phyloP scores from a whole-genome alignment of 2,113 vertebrate genomes.

The Cercopithecus mona region DNA sequence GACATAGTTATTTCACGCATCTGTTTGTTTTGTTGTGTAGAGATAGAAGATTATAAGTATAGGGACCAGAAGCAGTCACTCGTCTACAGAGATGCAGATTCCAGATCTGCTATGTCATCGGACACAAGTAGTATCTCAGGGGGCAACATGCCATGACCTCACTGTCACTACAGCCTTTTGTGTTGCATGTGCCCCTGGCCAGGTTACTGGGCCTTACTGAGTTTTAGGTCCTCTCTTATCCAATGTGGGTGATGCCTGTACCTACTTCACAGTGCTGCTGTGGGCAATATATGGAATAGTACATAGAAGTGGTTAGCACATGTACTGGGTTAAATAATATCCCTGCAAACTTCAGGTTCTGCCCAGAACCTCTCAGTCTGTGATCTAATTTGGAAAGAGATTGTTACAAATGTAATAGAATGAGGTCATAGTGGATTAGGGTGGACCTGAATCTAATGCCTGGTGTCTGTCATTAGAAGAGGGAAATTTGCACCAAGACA shows the following conservation, averaged over 20 bases:
- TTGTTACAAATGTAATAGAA: background rate
- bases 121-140: background rate
- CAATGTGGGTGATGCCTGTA: background rate
- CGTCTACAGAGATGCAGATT: background rate
- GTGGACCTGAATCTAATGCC: background rate
- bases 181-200: background rate
- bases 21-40: background rate
- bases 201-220: background rate
- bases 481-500: background rate
- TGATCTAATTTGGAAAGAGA: background rate
- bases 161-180: background rate
- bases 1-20: background rate
- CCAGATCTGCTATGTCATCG: background rate
- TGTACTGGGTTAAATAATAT: too few species aligned
- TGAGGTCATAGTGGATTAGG: background rate
- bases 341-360: background rate
- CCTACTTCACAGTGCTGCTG: background rate
- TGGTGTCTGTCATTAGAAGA: background rate
- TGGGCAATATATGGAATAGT: background rate
- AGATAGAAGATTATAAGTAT: background rate
- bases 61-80: background rate
- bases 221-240: background rate
- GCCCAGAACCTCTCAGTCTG: background rate
- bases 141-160: too few species aligned
- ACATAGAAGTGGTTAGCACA: background rate